Evolutionary conservation across 1,140 invertebrate genomes (phyloP).

Genomic region (Listronotus bonariensis): DNA sequence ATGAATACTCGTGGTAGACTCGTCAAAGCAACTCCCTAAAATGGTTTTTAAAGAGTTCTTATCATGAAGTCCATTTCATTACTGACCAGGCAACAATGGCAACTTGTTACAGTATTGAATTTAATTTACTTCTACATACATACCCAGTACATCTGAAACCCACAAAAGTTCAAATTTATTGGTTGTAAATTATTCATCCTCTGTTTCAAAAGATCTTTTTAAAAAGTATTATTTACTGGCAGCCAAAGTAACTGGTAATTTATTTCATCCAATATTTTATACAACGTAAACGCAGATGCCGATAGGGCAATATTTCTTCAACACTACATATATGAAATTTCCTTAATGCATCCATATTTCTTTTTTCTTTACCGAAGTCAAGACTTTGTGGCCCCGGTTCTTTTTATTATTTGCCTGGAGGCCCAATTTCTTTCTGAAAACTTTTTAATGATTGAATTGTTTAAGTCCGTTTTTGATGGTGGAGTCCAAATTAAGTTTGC

Average conservation of each 20-base stretch:
- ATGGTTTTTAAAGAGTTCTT: too few species aligned
- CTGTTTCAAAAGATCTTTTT: neutral
- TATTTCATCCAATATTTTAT: constrained; percentile 6
- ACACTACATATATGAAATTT: constrained; percentile 12
- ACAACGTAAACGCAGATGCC: constrained; percentile 11
- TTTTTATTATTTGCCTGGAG: neutral
- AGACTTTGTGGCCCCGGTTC: neutral
- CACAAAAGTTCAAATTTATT: too few species aligned
- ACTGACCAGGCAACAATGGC: too few species aligned
- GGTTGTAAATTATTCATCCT: neutral
- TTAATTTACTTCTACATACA: too few species aligned
- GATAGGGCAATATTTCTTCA: constrained; percentile 5
- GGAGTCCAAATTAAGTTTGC: too few species aligned
- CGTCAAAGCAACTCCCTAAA: too few species aligned
- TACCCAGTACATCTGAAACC: too few species aligned
- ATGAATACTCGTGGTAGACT: too few species aligned
- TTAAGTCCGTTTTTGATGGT: too few species aligned
- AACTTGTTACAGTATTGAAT: too few species aligned
- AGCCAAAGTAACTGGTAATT: constrained; percentile 8
- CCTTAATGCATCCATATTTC: constrained; percentile 8
- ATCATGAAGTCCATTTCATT: too few species aligned
- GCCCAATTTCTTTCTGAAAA: neutral
- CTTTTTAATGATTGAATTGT: too few species aligned
- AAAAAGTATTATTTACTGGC: constrained; percentile 7
- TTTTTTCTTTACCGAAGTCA: neutral